Percentiles rank a stretch among this genome's conserved stretches.
These are phyloP conservation scores for Trisateles emortualis DNA, from an alignment of 2,888 invertebrate genomes.

Conservation along the genomic window DNA sequence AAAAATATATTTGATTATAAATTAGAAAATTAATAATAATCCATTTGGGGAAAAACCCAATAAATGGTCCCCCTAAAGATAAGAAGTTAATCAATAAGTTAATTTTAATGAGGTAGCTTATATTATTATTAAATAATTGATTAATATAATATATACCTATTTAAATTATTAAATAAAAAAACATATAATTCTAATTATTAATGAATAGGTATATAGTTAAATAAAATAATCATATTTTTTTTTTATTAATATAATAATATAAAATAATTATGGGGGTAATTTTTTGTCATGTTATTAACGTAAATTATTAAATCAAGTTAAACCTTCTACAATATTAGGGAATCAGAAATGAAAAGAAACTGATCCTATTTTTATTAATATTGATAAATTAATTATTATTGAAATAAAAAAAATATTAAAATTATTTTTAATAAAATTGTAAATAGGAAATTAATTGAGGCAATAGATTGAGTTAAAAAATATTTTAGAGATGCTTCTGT, in stretches of 20 bases:
- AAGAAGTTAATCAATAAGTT: slow-evolving; percentile 83
- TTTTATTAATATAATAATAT: slow-evolving; percentile 72
- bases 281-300: too few relatives aligned
- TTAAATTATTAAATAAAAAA: slow-evolving; percentile 78
- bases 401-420: slow-evolving; percentile 60
- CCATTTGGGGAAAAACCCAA: slow-evolving; percentile 89
- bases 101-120: slow-evolving; percentile 79
- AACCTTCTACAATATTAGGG: slow-evolving; percentile 86
- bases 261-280: too few relatives aligned
- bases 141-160: slow-evolving; percentile 82
- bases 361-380: slow-evolving; percentile 87
- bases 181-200: slow-evolving; percentile 77
- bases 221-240: slow-evolving; percentile 80
- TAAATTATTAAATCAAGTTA: slow-evolving; percentile 88
- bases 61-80: slow-evolving; percentile 87
- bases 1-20: slow-evolving; percentile 68
- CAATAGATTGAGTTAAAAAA: slow-evolving; percentile 87
- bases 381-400: slow-evolving; percentile 70
- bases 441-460: slow-evolving; percentile 85
- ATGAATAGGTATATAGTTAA: slow-evolving; percentile 76
- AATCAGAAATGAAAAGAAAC: slow-evolving; percentile 88
- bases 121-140: slow-evolving; percentile 79
- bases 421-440: slow-evolving; percentile 73
- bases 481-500: slow-evolving; percentile 88
- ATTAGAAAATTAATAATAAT: slow-evolving; percentile 84